These are phyloP conservation scores for Tubulanus polymorphus DNA, from an alignment of 2,888 invertebrate species.

Conservation along the genomic window DNA sequence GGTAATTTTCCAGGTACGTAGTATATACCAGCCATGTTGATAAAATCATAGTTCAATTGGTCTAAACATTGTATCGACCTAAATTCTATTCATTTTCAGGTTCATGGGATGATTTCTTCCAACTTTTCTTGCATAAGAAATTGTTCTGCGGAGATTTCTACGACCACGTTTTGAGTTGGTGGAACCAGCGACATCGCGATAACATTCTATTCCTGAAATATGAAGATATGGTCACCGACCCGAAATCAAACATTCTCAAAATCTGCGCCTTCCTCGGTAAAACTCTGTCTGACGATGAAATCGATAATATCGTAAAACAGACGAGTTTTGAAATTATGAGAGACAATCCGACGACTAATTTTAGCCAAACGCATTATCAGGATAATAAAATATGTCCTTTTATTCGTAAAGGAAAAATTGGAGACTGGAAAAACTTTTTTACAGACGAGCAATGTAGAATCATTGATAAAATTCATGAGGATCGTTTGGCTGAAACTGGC, in stretches of 20 bases:
- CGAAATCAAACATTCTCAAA: background rate
- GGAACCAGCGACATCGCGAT: background rate
- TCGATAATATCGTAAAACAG: background rate
- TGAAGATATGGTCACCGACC: background rate
- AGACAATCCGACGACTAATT: background rate
- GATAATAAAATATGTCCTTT: slow-evolving; percentile 7
- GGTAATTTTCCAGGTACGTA: slow-evolving; percentile 7
- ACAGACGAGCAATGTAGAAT: slow-evolving; percentile 64
- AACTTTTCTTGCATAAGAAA: background rate
- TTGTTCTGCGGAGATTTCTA: background rate
- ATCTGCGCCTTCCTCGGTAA: background rate
- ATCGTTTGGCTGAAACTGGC: slow-evolving; percentile 17
- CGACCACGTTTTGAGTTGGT: background rate
- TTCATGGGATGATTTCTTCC: background rate
- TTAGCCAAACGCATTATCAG: background rate
- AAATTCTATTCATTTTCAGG: too few relatives aligned
- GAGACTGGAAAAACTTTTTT: slow-evolving; percentile 77
- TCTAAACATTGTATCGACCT: too few relatives aligned
- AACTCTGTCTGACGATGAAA: background rate
- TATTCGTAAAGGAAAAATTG: slow-evolving; percentile 61
- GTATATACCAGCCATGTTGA: too few relatives aligned
- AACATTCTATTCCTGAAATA: background rate
- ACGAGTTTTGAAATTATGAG: background rate
- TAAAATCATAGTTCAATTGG: too few relatives aligned
- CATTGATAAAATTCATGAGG: slow-evolving; percentile 60